phyloP scores from a whole-genome alignment of 2,113 vertebrate genomes.

The Erythrolamprus reginae region DNA sequence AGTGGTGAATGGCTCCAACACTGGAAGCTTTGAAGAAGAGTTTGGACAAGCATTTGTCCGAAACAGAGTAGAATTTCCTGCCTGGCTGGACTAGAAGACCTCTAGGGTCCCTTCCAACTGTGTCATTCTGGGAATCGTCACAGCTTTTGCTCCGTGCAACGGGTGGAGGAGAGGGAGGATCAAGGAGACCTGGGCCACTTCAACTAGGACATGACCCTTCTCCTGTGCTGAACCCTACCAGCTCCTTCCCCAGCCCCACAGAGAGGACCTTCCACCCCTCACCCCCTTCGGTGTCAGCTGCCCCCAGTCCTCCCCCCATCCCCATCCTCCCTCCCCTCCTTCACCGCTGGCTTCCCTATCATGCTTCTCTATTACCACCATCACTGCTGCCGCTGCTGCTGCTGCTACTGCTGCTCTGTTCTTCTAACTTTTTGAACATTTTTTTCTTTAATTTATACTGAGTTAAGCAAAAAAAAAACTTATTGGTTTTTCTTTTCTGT shows the following conservation, averaged over 20 bases:
- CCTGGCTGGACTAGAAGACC: not conserved
- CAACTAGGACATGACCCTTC: not conserved
- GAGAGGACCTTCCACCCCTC: constrained; percentile 47
- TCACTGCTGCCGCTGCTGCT: constrained; percentile 38
- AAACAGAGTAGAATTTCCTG: not conserved
- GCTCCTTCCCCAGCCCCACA: not conserved
- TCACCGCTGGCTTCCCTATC: constrained; percentile 65
- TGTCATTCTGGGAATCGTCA: not conserved
- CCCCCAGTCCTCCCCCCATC: constrained; percentile 51
- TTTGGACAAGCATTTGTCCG: not conserved
- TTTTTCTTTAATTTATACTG: constrained; percentile 72
- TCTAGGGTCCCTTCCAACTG: not conserved
- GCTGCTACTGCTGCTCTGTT: constrained; percentile 32
- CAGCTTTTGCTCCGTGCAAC: not conserved
- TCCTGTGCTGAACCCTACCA: constrained; percentile 33
- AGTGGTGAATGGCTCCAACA: not conserved
- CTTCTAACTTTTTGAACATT: constrained; percentile 71
- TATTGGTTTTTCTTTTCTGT: constrained; percentile 73
- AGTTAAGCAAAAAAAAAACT: constrained; percentile 80
- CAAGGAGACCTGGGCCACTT: not conserved
- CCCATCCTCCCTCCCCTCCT: constrained; percentile 37
- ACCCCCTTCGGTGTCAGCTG: constrained; percentile 62
- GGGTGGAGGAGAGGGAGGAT: not conserved
- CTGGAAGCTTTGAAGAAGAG: not conserved
- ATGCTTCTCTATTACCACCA: constrained; percentile 50